phyloP scores from a whole-genome alignment of 2,113 vertebrate genomes.

The Tenrec ecaudatus region DNA sequence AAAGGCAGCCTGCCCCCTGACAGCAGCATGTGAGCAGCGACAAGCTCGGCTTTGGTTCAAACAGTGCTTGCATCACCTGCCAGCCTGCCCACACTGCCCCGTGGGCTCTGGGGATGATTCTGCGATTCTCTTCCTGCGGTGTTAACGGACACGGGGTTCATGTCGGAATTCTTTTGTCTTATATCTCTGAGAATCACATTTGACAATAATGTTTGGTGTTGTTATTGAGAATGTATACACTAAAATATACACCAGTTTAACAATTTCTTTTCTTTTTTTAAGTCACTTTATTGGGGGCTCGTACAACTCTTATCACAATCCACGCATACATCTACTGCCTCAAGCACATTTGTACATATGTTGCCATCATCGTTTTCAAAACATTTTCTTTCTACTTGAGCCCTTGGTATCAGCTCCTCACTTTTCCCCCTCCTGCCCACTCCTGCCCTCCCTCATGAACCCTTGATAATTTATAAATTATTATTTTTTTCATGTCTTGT shows the following conservation, averaged over 20 bases:
- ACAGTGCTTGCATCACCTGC: not conserved
- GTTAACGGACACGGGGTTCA: not conserved
- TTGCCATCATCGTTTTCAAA: no score
- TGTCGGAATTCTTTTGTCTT: not conserved
- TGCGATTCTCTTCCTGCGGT: not conserved
- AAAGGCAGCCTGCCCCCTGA: not conserved
- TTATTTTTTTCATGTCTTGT: no score
- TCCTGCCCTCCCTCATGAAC: no score
- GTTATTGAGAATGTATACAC: not conserved
- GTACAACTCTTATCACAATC: no score
- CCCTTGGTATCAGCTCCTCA: no score
- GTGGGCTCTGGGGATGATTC: not conserved
- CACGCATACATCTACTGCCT: no score
- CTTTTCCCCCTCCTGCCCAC: no score
- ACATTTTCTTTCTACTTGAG: no score
- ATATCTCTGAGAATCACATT: not conserved
- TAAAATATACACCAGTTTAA: not conserved
- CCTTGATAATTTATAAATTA: no score
- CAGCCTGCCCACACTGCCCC: not conserved
- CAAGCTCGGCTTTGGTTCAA: not conserved
- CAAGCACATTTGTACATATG: no score
- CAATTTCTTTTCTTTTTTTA: not conserved
- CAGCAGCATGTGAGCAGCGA: not conserved
- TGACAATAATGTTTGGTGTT: not conserved
- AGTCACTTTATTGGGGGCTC: no score